Evolutionary conservation across 2,888 invertebrate genomes (phyloP).

Genomic region (Dryobotodes eremita): DNA sequence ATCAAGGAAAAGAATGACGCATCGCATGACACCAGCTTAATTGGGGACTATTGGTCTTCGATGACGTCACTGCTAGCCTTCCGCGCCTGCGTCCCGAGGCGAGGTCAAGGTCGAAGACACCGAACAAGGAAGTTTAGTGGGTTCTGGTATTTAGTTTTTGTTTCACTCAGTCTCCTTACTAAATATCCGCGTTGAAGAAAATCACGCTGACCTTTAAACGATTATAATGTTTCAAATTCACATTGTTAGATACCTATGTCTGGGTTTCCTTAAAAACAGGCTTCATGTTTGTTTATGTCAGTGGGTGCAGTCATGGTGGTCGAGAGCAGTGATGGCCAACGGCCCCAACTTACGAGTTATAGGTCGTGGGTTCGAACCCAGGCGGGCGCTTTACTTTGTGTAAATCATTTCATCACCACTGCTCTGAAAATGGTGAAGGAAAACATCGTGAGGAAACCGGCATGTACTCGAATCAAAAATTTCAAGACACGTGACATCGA

Average conservation of each 20-base stretch:
- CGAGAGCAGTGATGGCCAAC: neutral
- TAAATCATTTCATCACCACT: neutral
- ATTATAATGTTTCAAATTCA: neutral
- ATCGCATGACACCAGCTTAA: conserved; percentile 23
- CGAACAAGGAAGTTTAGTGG: conserved; percentile 34
- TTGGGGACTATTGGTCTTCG: conserved; percentile 37
- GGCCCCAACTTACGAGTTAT: neutral
- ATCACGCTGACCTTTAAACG: neutral
- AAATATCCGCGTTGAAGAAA: conserved; percentile 34
- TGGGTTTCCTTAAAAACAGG: neutral
- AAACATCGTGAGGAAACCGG: neutral
- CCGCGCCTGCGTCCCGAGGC: conserved; percentile 54
- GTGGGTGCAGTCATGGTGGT: neutral
- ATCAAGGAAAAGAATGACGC: conserved; percentile 27
- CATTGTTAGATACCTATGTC: neutral
- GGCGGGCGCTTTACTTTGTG: neutral
- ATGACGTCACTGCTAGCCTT: conserved; percentile 60
- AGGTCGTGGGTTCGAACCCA: neutral
- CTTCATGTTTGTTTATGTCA: neutral
- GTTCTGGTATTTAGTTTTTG: conserved; percentile 45
- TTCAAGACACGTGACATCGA: too few species aligned
- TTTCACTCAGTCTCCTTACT: neutral
- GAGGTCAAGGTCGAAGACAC: conserved; percentile 54
- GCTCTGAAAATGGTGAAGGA: neutral
- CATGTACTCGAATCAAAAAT: too few species aligned